Base-by-base conservation (phyloP, 2,113 vertebrate genomes). In the Cephalopterus ornatus region DNA sequence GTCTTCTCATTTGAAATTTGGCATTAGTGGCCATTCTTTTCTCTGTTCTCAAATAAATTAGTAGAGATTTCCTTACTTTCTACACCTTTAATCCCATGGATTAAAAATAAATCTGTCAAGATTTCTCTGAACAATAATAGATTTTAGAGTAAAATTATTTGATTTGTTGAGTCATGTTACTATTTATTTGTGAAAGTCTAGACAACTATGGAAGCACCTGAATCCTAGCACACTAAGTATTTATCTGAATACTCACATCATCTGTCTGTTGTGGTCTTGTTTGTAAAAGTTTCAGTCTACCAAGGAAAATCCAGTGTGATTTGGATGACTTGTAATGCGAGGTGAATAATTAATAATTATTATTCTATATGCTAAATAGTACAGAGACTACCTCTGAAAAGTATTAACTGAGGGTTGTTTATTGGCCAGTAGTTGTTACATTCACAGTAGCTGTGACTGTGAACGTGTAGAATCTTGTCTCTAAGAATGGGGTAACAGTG, bases 71-170 rank as follows among this genome's bases (percentile, higher is more conserved):
- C 32, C 16, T 63, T 58, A 14, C 4, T 46, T 78, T 53, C 58
- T 53, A 11, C 26, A n/a, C 15, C 3, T 42, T 68, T 30, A 1
- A 0, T 18, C 28, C 49, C n/a, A 33, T 0, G 1, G 12, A 32
- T 37, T 74, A 62, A 70, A 88, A 92, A 49, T 22, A 82, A 67
- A 42, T 44, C 30, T 32, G 17, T 41, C 8, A 65, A 39, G 23
- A 39, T n/a, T 71, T 74, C 35, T 66, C 39, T 68, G 12, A 91
- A 52, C 5, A 35, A 21, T 24, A 46, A 12, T 15, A 80, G 24
- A 32, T 41, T 15, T 81, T 62, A 42, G 5, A 42, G 13, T 58
- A 72, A 63, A 93, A 73, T 71, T 1, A 27, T 49, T 88, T 53
- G 33, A 71, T 93, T 50, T 52, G 4, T 65, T 70, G 14, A 28